Evolutionary conservation across 2,797 vertebrate species (phyloP).

Genomic region (Squalus acanthias): DNA sequence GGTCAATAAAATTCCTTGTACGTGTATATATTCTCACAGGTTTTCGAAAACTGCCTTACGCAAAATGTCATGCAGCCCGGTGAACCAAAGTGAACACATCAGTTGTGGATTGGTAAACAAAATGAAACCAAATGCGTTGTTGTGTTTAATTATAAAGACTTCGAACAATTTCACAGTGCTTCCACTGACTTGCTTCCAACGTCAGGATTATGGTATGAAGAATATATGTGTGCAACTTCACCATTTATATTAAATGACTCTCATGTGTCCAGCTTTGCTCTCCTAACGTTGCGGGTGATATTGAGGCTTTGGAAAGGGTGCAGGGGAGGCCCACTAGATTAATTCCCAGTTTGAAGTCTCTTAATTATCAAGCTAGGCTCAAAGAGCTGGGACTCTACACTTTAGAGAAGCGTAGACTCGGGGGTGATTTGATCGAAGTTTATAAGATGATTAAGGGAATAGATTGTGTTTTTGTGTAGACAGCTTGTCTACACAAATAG

Average conservation of each 20-base stretch:
- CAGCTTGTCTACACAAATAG: background rate
- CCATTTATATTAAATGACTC: background rate
- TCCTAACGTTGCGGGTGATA: background rate
- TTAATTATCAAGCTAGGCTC: background rate
- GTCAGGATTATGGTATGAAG: background rate
- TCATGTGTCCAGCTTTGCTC: background rate
- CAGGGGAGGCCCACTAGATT: background rate
- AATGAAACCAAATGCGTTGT: too few species aligned
- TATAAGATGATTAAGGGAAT: background rate
- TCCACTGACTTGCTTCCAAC: background rate
- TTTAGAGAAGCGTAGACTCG: background rate
- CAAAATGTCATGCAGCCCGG: background rate
- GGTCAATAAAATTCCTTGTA: background rate
- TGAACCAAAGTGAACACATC: background rate
- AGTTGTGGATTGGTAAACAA: background rate
- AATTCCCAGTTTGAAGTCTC: background rate
- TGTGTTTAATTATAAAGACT: background rate
- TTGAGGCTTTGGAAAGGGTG: background rate
- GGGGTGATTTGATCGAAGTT: background rate
- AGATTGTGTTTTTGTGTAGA: background rate
- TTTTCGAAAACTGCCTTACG: accelerated
- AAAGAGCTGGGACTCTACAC: background rate
- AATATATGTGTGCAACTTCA: background rate
- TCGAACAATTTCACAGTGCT: background rate
- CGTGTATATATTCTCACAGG: background rate